Evolutionary conservation across 2,113 vertebrate species (phyloP).

Genomic region (Jacana jacana): DNA sequence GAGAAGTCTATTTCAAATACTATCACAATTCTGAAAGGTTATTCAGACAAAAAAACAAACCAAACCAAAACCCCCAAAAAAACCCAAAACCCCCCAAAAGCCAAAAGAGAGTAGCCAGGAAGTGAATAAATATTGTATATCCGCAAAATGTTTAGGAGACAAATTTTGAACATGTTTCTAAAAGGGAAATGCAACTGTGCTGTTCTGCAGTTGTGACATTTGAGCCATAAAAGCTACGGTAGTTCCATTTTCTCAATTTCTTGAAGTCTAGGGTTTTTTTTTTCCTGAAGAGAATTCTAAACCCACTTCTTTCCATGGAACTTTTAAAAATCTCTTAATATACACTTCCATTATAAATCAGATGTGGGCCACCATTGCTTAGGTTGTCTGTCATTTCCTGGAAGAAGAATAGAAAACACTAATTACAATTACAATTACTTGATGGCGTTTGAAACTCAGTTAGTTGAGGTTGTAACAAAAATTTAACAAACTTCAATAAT

Average conservation of each 20-base stretch:
- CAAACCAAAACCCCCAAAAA: neutral
- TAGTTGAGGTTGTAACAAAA: neutral
- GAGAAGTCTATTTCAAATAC: conserved; percentile 38
- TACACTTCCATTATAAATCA: conserved; percentile 88
- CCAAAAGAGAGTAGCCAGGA: neutral
- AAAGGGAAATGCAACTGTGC: conserved; percentile 44
- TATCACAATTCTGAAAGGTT: conserved; percentile 52
- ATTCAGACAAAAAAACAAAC: neutral
- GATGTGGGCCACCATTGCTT: conserved; percentile 90
- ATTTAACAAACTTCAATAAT: neutral
- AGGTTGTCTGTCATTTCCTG: conserved; percentile 94
- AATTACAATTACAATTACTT: conserved; percentile 45
- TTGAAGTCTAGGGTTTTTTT: conserved; percentile 37
- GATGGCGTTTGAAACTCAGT: neutral
- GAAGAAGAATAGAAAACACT: conserved; percentile 65
- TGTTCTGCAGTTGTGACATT: conserved; percentile 17
- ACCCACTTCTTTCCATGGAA: conserved; percentile 19
- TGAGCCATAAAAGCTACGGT: conserved; percentile 46
- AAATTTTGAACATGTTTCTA: conserved; percentile 44
- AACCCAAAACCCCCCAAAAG: neutral
- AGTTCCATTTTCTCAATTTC: conserved; percentile 40
- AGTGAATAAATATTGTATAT: conserved; percentile 47
- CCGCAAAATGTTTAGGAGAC: conserved; percentile 42
- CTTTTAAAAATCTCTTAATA: conserved; percentile 66
- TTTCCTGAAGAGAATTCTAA: conserved; percentile 61